Percentiles rank a stretch among this genome's conserved stretches.
phyloP scores from a whole-genome alignment of 2,113 vertebrate genomes.

The Heterochromis multidens region DNA sequence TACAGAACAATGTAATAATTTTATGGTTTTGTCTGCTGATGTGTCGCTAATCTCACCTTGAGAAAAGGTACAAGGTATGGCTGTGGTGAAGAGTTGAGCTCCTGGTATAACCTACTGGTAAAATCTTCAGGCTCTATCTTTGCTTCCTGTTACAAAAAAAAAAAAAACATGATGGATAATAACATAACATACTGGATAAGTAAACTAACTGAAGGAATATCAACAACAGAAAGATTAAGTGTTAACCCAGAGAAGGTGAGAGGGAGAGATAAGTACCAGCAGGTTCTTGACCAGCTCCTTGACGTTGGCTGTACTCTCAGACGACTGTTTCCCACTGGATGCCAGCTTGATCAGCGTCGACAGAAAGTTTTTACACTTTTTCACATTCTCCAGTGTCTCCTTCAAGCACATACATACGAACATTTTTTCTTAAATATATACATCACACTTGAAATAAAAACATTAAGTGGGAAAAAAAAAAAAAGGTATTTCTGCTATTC shows the following conservation, averaged over 20 bases:
- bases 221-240: not conserved
- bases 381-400: slow-evolving; percentile 97
- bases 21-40: not conserved
- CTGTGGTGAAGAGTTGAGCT: slow-evolving; percentile 94
- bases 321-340: slow-evolving; percentile 90
- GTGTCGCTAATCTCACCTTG: slow-evolving; percentile 80
- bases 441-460: not conserved
- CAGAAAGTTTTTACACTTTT: slow-evolving; percentile 94
- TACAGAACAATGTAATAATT: not conserved
- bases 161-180: not conserved
- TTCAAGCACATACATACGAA: slow-evolving; percentile 46
- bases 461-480: not conserved
- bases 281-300: slow-evolving; percentile 91
- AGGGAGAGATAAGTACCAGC: slow-evolving; percentile 75
- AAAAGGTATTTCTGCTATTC: not conserved
- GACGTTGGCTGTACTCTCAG: slow-evolving; percentile 90
- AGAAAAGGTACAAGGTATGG: slow-evolving; percentile 98
- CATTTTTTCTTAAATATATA: not conserved
- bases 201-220: not conserved
- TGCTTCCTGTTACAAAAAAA: slow-evolving; percentile 76
- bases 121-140: slow-evolving; percentile 95
- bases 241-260: not conserved
- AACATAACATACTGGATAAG: not conserved
- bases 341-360: slow-evolving; percentile 94
- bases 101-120: slow-evolving; percentile 87